phyloP scores from a whole-genome alignment of 1,140 invertebrate genomes.

The Hesperophylax magnus region DNA sequence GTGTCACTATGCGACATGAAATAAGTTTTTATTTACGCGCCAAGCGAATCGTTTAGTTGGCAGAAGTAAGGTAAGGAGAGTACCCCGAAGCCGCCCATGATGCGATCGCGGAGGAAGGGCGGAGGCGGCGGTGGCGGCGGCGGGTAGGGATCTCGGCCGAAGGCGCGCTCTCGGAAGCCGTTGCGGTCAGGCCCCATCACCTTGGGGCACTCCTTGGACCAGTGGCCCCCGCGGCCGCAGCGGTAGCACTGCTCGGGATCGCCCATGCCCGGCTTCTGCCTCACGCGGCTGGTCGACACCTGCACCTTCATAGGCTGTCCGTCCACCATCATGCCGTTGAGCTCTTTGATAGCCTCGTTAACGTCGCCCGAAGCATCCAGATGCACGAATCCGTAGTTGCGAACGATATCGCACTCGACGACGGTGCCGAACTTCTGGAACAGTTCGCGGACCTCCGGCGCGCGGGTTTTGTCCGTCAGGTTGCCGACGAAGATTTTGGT shows the following conservation, averaged over 20 bases:
- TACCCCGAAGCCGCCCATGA: conserved; percentile 90
- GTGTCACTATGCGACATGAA: conserved; percentile 26
- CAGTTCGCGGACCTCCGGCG: conserved; percentile 87
- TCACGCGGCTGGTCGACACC: conserved; percentile 90
- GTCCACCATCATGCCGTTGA: conserved; percentile 87
- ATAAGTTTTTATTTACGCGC: conserved; percentile 40
- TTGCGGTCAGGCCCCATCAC: conserved; percentile 82
- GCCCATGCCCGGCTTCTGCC: conserved; percentile 94
- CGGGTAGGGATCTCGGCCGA: conserved; percentile 86
- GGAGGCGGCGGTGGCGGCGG: conserved; percentile 85
- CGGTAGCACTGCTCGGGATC: conserved; percentile 95
- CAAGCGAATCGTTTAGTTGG: conserved; percentile 5
- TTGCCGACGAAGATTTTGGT: conserved; percentile 94
- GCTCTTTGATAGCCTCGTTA: conserved; percentile 88
- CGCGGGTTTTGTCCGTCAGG: conserved; percentile 89
- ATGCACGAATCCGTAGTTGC: conserved; percentile 94
- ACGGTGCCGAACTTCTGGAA: conserved; percentile 92
- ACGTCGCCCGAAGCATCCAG: conserved; percentile 86
- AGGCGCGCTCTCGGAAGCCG: conserved; percentile 86
- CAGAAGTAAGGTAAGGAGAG: conserved; percentile 64
- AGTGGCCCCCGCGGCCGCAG: conserved; percentile 93
- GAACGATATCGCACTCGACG: conserved; percentile 91
- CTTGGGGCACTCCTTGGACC: conserved; percentile 94
- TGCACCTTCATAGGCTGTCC: conserved; percentile 92
- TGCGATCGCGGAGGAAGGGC: conserved; percentile 87